These are phyloP conservation scores for Subanguina moxae DNA, from an alignment of 1,140 invertebrate species.

Conservation along the genomic window DNA sequence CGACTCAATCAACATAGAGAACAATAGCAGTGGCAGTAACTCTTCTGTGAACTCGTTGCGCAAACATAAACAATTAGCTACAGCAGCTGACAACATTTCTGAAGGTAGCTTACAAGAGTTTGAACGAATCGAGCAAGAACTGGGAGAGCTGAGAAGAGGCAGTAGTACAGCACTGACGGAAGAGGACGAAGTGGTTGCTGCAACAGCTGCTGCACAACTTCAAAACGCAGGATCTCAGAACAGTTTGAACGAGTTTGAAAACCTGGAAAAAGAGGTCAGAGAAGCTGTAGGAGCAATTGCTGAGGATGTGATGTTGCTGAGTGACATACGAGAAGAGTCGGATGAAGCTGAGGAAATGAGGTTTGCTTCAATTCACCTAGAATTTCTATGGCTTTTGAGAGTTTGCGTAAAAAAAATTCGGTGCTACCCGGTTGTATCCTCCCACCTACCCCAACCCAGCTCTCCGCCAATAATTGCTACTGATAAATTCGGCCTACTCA, in stretches of 20 bases:
- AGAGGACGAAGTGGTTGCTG: not conserved
- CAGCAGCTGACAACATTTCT: constrained; percentile 1
- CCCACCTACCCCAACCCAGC: no score
- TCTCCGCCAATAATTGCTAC: no score
- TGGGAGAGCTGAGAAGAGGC: not conserved
- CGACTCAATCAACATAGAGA: not conserved
- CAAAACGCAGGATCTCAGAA: constrained; percentile 24
- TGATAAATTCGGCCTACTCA: no score
- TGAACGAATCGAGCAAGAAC: constrained; percentile 21
- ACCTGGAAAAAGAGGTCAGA: constrained; percentile 43
- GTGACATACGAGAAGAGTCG: constrained; percentile 38
- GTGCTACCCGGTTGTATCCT: no score
- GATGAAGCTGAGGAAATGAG: constrained; percentile 16
- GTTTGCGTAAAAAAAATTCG: no score
- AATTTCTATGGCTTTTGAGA: no score
- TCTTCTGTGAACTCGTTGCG: not conserved
- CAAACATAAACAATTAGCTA: not conserved
- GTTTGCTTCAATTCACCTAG: no score
- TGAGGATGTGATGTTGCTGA: constrained; percentile 49
- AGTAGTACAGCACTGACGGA: not conserved
- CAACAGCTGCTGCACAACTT: constrained; percentile 4
- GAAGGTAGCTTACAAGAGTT: constrained; percentile 17
- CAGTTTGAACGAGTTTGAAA: constrained; percentile 52
- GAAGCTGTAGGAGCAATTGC: constrained; percentile 25
- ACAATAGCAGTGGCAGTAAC: not conserved